Percentiles rank a stretch among this genome's conserved stretches.
Evolutionary conservation across 2,113 vertebrate species (phyloP).

Genomic region (Bubo scandiacus): DNA sequence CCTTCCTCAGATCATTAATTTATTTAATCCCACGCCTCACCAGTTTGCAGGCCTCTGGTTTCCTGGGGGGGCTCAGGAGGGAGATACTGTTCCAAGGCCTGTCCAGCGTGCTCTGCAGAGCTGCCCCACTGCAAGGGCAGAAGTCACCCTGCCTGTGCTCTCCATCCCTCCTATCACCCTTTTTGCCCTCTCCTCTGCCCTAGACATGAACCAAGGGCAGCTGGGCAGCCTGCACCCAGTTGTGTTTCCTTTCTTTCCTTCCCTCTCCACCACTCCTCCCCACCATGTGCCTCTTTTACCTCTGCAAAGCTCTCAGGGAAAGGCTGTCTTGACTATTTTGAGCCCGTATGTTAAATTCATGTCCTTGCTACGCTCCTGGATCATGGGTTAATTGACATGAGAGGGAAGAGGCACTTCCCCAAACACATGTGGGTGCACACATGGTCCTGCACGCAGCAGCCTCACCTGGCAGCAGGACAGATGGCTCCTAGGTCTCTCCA

Average conservation of each 20-base stretch:
- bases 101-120: neutral
- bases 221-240: neutral
- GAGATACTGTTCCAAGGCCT: neutral
- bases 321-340: neutral
- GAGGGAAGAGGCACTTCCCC: neutral
- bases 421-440: accelerated
- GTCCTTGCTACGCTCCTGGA: neutral
- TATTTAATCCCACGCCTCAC: slow-evolving; percentile 37
- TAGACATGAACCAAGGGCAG: accelerated
- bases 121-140: neutral
- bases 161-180: neutral
- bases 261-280: neutral
- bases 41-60: neutral
- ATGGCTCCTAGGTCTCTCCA: neutral
- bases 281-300: neutral
- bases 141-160: neutral
- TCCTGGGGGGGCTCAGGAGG: accelerated
- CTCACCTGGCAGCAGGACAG: neutral
- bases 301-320: neutral
- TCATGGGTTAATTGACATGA: neutral
- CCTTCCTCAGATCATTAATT: slow-evolving; percentile 50
- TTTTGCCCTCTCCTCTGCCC: neutral
- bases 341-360: neutral
- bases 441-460: accelerated
- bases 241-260: neutral